Conservation (phyloP, 2,888 invertebrate genomes). For the Bellardia bayeri region DNA sequence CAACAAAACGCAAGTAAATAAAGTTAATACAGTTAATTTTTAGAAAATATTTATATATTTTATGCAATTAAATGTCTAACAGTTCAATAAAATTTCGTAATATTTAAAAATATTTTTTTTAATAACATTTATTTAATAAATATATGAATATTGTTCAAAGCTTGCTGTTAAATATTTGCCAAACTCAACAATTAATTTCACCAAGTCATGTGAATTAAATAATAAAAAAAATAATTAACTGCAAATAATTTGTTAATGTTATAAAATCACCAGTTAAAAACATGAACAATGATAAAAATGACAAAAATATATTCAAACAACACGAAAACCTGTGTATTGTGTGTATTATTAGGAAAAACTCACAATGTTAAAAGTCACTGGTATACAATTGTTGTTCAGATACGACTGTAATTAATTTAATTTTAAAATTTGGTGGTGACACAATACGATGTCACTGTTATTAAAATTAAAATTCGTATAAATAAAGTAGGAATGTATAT, state of each 20-base stretch:
- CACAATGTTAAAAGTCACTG: conserved; percentile 56
- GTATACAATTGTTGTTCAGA: conserved; percentile 11
- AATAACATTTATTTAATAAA: too few species aligned
- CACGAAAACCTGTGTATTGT: conserved; percentile 37
- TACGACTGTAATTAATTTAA: conserved; percentile 47
- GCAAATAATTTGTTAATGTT: conserved; percentile 48
- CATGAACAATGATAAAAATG: conserved; percentile 34
- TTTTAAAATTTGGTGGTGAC: conserved; percentile 51
- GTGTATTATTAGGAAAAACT: conserved; percentile 32
- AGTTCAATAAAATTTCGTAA: too few species aligned
- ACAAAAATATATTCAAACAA: conserved; percentile 11
- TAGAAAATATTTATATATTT: too few species aligned
- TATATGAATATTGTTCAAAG: background rate
- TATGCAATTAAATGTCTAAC: too few species aligned
- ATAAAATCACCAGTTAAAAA: conserved; percentile 53
- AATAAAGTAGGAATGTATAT: background rate
- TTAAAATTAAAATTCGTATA: background rate
- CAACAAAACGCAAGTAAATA: too few species aligned
- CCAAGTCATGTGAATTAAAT: conserved; percentile 63
- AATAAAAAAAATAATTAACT: conserved; percentile 38
- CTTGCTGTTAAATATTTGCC: background rate
- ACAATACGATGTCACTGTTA: conserved; percentile 57
- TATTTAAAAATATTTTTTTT: too few species aligned
- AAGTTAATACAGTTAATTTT: too few species aligned
- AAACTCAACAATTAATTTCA: conserved; percentile 48